Conservation (phyloP, 2,888 invertebrate species). For the Leptogaster cylindrica region DNA sequence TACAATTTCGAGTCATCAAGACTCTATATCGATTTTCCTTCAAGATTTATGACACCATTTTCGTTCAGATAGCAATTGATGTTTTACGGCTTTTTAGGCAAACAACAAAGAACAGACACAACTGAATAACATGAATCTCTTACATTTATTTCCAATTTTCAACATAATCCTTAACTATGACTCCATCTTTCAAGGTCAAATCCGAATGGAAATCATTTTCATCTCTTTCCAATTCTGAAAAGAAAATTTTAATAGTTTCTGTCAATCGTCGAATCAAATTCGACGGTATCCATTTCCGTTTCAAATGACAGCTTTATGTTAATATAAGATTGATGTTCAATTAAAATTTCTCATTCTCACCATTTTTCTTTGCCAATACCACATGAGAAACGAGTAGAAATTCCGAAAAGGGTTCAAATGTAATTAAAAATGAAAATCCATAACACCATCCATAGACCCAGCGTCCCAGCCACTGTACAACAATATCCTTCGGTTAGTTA, state of each 20-base stretch:
- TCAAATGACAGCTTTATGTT: constrained; percentile 32
- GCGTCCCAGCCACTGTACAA: not conserved
- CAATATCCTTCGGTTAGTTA: not conserved
- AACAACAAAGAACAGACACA: too few relatives aligned
- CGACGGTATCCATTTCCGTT: not conserved
- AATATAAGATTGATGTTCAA: constrained; percentile 37
- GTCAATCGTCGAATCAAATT: constrained; percentile 28
- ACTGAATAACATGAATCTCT: too few relatives aligned
- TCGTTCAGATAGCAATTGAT: too few relatives aligned
- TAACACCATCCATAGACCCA: not conserved
- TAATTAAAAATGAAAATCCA: constrained; percentile 17
- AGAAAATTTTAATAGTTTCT: constrained; percentile 25
- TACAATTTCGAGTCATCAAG: too few relatives aligned
- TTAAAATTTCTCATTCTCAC: constrained; percentile 30
- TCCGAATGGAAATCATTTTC: too few relatives aligned
- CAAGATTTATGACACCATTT: too few relatives aligned
- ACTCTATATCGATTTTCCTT: too few relatives aligned
- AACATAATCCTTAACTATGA: too few relatives aligned
- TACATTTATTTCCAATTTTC: too few relatives aligned
- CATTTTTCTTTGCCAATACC: not conserved
- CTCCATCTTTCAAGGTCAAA: too few relatives aligned
- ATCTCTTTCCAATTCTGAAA: too few relatives aligned
- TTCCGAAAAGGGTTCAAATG: not conserved
- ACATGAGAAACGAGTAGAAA: not conserved
- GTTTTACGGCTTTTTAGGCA: too few relatives aligned